Evolutionary conservation across 2,888 invertebrate genomes (phyloP).

Genomic region (Glaucopsyche alexis): DNA sequence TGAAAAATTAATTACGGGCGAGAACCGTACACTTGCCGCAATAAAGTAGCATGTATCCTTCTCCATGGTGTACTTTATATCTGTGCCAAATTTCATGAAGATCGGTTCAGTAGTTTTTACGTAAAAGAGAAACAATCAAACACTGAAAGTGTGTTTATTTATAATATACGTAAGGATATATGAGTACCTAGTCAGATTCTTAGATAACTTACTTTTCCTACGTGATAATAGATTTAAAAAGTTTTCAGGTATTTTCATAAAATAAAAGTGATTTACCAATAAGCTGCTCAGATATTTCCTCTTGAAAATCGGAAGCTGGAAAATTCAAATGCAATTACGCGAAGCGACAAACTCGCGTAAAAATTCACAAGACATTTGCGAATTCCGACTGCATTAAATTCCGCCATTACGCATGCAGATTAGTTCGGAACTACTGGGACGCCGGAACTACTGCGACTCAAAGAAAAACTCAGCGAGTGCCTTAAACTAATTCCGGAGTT

Average conservation of each 20-base stretch:
- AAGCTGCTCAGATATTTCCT: not conserved
- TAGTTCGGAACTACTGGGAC: constrained; percentile 45
- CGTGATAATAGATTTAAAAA: not conserved
- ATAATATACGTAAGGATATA: no score
- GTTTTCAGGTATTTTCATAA: not conserved
- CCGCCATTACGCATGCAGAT: constrained; percentile 67
- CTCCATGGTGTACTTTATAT: no score
- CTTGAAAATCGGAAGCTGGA: constrained; percentile 4
- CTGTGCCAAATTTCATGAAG: no score
- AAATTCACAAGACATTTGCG: constrained; percentile 27
- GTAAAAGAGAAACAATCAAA: no score
- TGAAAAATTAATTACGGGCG: no score
- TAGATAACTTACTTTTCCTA: no score
- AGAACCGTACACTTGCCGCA: no score
- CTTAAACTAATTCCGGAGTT: constrained; percentile 41
- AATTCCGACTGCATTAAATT: constrained; percentile 34
- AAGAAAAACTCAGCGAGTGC: constrained; percentile 40
- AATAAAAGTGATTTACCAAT: not conserved
- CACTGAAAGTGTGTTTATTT: no score
- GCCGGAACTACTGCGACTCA: constrained; percentile 36
- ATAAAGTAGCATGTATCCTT: no score
- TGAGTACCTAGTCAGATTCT: no score
- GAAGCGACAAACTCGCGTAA: constrained; percentile 24
- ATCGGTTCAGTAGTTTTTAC: no score
- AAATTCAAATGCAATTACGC: constrained; percentile 8